Conservation (phyloP, 1,140 invertebrate genomes). For the Papilio helenus region DNA sequence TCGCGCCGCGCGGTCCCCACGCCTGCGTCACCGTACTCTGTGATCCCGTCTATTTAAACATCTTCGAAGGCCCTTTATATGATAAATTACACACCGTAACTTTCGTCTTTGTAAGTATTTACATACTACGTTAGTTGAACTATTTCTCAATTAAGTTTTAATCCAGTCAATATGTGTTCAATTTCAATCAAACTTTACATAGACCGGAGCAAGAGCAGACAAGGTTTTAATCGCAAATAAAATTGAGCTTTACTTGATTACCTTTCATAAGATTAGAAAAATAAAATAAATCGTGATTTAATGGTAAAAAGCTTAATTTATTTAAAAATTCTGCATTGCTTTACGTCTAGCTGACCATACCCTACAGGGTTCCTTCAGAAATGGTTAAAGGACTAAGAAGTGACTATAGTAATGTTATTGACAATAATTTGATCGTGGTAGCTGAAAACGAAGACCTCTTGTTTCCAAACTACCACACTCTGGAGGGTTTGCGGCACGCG, state of each 20-base stretch:
- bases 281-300: too few relatives aligned
- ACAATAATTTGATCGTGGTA: constrained; percentile 81
- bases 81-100: constrained; percentile 70
- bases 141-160: too few relatives aligned
- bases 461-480: constrained; percentile 83
- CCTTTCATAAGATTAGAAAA: too few relatives aligned
- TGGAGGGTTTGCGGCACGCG: constrained; percentile 83
- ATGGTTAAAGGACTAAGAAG: too few relatives aligned
- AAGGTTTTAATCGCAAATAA: too few relatives aligned
- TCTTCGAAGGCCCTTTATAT: constrained; percentile 80
- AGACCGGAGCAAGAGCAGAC: too few relatives aligned
- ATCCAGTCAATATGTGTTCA: background rate
- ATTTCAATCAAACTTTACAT: background rate
- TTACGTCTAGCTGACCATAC: too few relatives aligned
- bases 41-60: constrained; percentile 80
- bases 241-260: too few relatives aligned
- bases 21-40: constrained; percentile 81
- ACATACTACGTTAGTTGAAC: background rate
- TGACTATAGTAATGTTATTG: background rate
- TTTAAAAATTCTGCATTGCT: too few relatives aligned
- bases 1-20: constrained; percentile 53
- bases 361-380: too few relatives aligned
- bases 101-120: constrained; percentile 81
- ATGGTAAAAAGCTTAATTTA: too few relatives aligned
- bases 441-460: constrained; percentile 87